Base-by-base conservation (phyloP, 2,113 vertebrate species). In the Pangasianodon gigas region DNA sequence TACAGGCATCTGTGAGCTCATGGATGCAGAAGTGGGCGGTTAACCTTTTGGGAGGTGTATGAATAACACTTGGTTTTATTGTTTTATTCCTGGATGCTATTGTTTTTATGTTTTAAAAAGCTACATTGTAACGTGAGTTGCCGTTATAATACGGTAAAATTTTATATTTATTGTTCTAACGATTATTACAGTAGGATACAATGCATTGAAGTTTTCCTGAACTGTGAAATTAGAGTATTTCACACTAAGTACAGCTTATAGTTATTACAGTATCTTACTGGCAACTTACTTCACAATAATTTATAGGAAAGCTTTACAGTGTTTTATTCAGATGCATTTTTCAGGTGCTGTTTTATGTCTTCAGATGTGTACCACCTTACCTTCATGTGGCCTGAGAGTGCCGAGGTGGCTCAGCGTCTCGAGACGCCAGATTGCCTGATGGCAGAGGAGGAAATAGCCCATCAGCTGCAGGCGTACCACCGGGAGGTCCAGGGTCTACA, bases 281-380 rank as follows among this genome's bases (percentile, higher is more conserved):
- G 9, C 14, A 37, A 71, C 14, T 32, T 41, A 1, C 18, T 77
- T 46, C n/a, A 75, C 41, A 44, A 24, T 75, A 44, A 24, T 75
- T 75, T 46, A 9, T 0, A 74, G 37, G 18, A 21, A 74, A 41
- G 32, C 6, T 74, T 41, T 18, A 19, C 24, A 7, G 14, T 18
- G 0, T 18, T 37, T 41, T 74, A 7, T 77, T 11, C 21, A 26
- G 37, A 1, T 24, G 3, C 11, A 6, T 48, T 41, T n/a, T 90
- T 81, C 56, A 46, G 10, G 82, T 41, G 37, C 3, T 56, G 60
- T 85, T 90, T 82, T 10, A n/a, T 93, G 88, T 92, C 52, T 87
- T 26, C 18, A 99, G 98, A 98, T 82, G 94, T 97, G 71, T 99
- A 98, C 93, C 98, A 98, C n/a, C 94, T 95, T 0, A 97, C 96